Percentiles rank a stretch among this genome's conserved stretches.
Conservation (phyloP, 2,888 invertebrate genomes). For the Folsomia candida region DNA sequence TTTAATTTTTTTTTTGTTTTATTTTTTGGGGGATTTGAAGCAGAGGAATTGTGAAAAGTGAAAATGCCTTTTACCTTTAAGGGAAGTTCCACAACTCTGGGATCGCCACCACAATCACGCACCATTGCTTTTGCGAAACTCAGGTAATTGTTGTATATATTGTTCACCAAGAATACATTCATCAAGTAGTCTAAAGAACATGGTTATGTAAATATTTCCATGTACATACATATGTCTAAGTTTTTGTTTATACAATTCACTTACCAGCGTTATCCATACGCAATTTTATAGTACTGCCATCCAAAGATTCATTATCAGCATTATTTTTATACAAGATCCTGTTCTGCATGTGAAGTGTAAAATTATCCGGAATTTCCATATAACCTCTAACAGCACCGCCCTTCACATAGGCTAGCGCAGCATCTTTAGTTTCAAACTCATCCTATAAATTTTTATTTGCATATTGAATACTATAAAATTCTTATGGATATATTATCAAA, state of each 20-base stretch:
- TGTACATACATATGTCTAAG: too few species aligned
- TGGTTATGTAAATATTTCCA: too few species aligned
- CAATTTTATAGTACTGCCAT: background rate
- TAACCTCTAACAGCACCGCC: conserved; percentile 75
- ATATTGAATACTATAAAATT: too few species aligned
- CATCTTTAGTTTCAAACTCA: conserved; percentile 51
- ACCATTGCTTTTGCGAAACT: background rate
- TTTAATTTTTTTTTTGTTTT: too few species aligned
- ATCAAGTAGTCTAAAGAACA: conserved; percentile 10
- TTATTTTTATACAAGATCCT: background rate
- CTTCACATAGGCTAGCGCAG: conserved; percentile 70
- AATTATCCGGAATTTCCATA: conserved; percentile 11
- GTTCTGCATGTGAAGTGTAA: background rate
- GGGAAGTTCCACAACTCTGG: background rate
- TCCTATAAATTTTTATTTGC: background rate
- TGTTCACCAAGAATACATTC: background rate
- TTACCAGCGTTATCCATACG: conserved; percentile 11
- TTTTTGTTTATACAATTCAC: too few species aligned
- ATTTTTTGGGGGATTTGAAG: background rate
- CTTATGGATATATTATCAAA: too few species aligned
- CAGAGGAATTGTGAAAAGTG: too few species aligned
- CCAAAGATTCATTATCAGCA: conserved; percentile 4
- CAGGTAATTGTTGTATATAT: background rate
- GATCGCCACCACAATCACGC: conserved; percentile 2
- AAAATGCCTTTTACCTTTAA: conserved; percentile 7